phyloP scores from a whole-genome alignment of 2,113 vertebrate species.

The Menidia beryllina region DNA sequence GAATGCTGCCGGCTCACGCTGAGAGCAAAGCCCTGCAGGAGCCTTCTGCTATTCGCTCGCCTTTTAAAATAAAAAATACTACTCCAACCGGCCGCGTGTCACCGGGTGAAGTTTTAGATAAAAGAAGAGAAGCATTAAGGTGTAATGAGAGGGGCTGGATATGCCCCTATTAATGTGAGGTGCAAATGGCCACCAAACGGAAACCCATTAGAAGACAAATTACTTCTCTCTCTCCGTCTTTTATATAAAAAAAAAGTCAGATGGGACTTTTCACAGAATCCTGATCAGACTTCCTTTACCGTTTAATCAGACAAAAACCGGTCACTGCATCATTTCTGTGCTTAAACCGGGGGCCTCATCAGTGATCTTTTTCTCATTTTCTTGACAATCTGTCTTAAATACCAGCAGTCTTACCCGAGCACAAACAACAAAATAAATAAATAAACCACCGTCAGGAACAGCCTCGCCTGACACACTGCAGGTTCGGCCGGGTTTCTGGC shows the following conservation, averaged over 20 bases:
- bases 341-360: slow-evolving; percentile 21
- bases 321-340: background rate
- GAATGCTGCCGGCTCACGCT: slow-evolving; percentile 42
- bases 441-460: background rate
- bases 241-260: no score
- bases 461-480: background rate
- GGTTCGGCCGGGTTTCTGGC: background rate
- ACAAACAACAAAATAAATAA: no score
- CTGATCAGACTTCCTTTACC: background rate
- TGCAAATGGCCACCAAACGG: background rate
- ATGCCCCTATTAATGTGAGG: slow-evolving; percentile 2
- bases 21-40: slow-evolving; percentile 49
- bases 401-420: no score
- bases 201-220: background rate
- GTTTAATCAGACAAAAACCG: background rate
- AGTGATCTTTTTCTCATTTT: slow-evolving; percentile 3
- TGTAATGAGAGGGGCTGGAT: background rate
- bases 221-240: background rate
- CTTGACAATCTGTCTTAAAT: no score
- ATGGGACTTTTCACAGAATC: no score
- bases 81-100: slow-evolving; percentile 1
- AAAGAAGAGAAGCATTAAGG: slow-evolving; percentile 6
- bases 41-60: slow-evolving; percentile 1
- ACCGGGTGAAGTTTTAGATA: background rate
- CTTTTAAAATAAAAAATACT: slow-evolving; percentile 16